Evolutionary conservation across 2,113 vertebrate species (phyloP).

Genomic region (Arizona elegans): DNA sequence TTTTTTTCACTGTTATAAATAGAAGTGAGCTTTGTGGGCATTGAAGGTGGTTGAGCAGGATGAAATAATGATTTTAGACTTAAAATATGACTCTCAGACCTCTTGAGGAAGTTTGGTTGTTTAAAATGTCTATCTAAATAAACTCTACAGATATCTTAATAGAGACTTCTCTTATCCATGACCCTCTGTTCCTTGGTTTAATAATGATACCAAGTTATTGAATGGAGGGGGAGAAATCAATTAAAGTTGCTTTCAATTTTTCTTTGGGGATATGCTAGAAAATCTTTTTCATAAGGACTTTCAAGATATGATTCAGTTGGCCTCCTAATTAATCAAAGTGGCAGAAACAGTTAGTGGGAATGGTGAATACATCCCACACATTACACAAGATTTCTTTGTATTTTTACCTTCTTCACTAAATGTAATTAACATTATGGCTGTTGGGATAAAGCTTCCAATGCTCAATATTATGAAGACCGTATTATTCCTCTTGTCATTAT

Average conservation of each 20-base stretch:
- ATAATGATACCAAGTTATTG: conserved; percentile 38
- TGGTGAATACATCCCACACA: conserved; percentile 41
- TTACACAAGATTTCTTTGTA: conserved; percentile 35
- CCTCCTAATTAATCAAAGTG: conserved; percentile 59
- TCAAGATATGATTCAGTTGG: conserved; percentile 46
- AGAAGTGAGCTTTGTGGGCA: neutral
- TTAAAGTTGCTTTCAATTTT: conserved; percentile 26
- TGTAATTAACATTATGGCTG: conserved; percentile 51
- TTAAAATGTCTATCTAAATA: conserved; percentile 30
- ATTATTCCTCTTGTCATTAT: conserved; percentile 30
- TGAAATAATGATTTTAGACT: accelerated
- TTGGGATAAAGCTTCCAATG: conserved; percentile 8
- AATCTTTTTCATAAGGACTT: conserved; percentile 13
- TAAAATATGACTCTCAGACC: neutral
- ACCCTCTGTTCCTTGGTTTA: conserved; percentile 25
- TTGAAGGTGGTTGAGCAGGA: neutral
- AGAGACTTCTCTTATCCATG: conserved; percentile 36
- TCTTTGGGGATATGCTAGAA: conserved; percentile 37
- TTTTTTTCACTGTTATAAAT: neutral
- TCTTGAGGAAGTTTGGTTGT: conserved; percentile 42
- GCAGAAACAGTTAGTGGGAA: conserved; percentile 54
- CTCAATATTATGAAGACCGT: neutral
- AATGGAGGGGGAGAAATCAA: conserved; percentile 6
- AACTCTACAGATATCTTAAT: conserved; percentile 43
- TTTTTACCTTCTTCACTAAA: conserved; percentile 40